phyloP scores from a whole-genome alignment of 2,113 vertebrate genomes.

The Acanthisitta chloris region DNA sequence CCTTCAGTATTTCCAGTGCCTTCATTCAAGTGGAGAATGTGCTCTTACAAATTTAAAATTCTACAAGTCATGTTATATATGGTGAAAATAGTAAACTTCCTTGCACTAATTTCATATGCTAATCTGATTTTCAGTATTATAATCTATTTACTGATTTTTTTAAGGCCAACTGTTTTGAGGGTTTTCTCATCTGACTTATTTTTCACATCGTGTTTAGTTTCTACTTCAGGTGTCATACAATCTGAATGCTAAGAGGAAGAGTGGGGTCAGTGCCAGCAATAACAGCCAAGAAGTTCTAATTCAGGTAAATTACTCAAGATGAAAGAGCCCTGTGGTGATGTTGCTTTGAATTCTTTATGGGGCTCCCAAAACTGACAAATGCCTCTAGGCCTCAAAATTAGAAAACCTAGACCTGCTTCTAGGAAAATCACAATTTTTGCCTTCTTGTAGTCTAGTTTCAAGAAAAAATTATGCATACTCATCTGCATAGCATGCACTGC shows the following conservation, averaged over 20 bases:
- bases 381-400: not conserved
- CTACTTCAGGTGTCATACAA: not conserved
- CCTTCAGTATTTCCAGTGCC: not conserved
- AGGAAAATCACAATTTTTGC: not conserved
- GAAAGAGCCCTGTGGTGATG: not conserved
- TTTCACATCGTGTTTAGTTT: not conserved
- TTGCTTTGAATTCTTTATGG: not conserved
- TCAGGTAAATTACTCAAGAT: not conserved
- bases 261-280: not conserved
- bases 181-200: not conserved
- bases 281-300: not conserved
- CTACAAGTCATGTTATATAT: not conserved
- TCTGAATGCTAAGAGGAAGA: not conserved
- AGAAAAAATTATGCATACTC: not conserved
- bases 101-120: not conserved
- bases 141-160: not conserved
- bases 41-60: not conserved
- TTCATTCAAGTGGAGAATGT: not conserved
- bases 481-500: no score
- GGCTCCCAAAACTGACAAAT: not conserved
- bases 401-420: not conserved
- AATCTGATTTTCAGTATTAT: not conserved
- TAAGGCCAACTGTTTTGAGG: not conserved
- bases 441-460: not conserved
- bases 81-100: not conserved